Base-by-base conservation (phyloP, 1,140 invertebrate species). In the Chionoecetes opilio region DNA sequence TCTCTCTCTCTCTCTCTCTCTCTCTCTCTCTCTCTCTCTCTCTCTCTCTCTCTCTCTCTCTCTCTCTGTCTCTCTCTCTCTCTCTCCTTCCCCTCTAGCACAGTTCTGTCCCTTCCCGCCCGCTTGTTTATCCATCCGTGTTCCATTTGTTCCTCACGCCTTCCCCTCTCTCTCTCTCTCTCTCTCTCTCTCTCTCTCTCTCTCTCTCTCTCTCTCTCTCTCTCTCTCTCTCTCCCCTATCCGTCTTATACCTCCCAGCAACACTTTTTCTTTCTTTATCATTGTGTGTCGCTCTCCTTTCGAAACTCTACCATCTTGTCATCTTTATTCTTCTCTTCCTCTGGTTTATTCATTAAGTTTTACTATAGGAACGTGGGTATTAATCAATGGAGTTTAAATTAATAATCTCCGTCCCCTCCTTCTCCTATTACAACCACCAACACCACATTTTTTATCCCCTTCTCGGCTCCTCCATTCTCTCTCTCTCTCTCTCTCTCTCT, bases 11-110 rank as follows among this genome's bases (percentile, higher is more conserved):
- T 3, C 35, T 89, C 87, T 75, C 63, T n/a, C 21, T 75, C 63
- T 75, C 63, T 75, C 63, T n/a, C 63, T 75, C n/a, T 75, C n/a
- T 75, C 63, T n/a, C 63, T n/a, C 63, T 75, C n/a, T 75, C 46
- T 53, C 46, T 53, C 46, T 53, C 46, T 53, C 63, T 75, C 63
- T n/a, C n/a, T 75, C 26, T n/a, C 9, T 14, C 14, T 37, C 0
- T 0, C 6, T 86, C 85, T 46, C 41, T 8, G 14, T 46, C 41
- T 46, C 41, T 46, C 41, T 14, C 41, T 46, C 14, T 46, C 14
- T 46, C 41, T 14, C 41, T 14, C 41, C 14, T 46, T 46, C n/a
- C n/a, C n/a, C n/a, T n/a, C 41, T 14, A 14, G 41, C 41, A 5
- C 14, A 46, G 41, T 14, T 46, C 41, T 5, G 41, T 46, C 41